These are phyloP conservation scores for Echinometra lucunter DNA, from an alignment of 53 echinoderm and acorn worm species.

Conservation along the genomic window DNA sequence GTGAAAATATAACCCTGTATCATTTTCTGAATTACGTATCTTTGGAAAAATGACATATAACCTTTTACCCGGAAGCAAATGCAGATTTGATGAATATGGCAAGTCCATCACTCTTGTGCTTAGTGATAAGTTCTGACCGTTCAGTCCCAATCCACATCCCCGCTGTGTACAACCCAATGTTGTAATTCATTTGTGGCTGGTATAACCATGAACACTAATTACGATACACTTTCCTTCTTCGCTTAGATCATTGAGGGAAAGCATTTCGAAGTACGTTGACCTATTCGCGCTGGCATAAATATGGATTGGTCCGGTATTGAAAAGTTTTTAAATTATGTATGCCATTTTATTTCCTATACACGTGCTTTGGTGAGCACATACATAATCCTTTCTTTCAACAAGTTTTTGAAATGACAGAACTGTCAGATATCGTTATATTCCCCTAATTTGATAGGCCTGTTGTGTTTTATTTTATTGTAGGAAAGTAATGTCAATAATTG, in stretches of 20 bases:
- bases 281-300: background rate
- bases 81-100: background rate
- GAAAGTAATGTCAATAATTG: background rate
- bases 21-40: background rate
- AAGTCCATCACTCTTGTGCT: background rate
- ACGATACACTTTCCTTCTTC: constrained; percentile 16
- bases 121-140: background rate
- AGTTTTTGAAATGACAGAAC: background rate
- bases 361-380: background rate
- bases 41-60: too few relatives aligned
- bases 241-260: background rate
- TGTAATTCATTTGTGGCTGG: background rate
- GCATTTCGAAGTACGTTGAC: background rate
- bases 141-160: background rate
- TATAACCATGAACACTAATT: constrained; percentile 20
- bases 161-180: background rate
- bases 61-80: background rate
- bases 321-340: background rate
- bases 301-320: background rate
- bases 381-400: background rate
- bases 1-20: too few relatives aligned
- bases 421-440: background rate
- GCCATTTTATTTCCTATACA: background rate
- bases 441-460: background rate
- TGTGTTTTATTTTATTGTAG: too few relatives aligned